These are phyloP conservation scores for Mamestra brassicae DNA, from an alignment of 2,888 invertebrate genomes.

Conservation along the genomic window DNA sequence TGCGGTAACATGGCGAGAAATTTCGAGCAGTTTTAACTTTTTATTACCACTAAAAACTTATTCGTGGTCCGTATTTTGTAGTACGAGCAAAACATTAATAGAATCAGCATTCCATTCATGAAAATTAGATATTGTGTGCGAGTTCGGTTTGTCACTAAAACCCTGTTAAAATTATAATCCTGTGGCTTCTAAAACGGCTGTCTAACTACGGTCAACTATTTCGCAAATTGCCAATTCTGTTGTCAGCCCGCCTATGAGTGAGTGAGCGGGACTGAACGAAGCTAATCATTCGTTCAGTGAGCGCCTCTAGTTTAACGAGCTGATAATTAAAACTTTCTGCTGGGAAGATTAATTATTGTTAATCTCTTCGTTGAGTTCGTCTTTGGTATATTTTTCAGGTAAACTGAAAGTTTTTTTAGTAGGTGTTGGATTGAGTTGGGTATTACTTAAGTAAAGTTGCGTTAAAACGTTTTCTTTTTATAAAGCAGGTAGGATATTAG, in stretches of 20 bases:
- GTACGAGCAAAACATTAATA: background rate
- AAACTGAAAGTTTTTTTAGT: constrained; percentile 8
- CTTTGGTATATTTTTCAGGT: constrained; percentile 28
- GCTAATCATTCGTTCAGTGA: constrained; percentile 40
- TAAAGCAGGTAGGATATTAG: background rate
- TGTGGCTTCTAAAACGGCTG: constrained; percentile 19
- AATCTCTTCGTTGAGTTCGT: constrained; percentile 24
- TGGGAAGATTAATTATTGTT: constrained; percentile 43
- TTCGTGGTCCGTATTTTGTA: background rate
- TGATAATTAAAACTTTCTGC: constrained; percentile 57
- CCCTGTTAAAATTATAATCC: constrained; percentile 32
- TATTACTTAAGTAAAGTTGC: background rate
- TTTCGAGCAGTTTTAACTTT: background rate
- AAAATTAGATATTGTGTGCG: constrained; percentile 4
- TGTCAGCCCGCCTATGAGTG: constrained; percentile 18
- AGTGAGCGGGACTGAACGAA: constrained; percentile 7
- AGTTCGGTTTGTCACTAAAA: constrained; percentile 25
- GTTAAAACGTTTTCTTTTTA: background rate
- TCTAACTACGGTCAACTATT: constrained; percentile 35
- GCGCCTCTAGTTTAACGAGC: constrained; percentile 40
- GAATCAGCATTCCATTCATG: constrained; percentile 2
- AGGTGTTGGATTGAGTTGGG: constrained; percentile 7
- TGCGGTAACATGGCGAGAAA: background rate
- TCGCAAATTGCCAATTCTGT: constrained; percentile 42
- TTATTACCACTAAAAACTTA: background rate